A percentile compares a stretch with the other conserved stretches of the same genome.
phyloP scores from a whole-genome alignment of 2,888 invertebrate species.

The Graphium colonna region DNA sequence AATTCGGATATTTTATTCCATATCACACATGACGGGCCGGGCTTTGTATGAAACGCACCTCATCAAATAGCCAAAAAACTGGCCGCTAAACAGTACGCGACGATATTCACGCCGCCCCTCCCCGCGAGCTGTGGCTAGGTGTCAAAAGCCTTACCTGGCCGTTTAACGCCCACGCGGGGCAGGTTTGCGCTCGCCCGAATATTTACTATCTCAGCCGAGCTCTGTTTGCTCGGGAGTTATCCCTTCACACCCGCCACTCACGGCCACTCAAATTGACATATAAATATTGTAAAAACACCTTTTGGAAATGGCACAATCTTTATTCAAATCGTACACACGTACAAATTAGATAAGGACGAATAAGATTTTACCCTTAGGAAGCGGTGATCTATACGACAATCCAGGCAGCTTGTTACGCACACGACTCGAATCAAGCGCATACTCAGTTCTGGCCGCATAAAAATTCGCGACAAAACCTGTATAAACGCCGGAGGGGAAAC shows the following conservation, averaged over 20 bases:
- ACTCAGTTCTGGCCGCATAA: conserved; percentile 59
- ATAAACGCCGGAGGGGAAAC: conserved; percentile 70
- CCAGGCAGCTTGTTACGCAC: conserved; percentile 40
- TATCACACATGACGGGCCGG: conserved; percentile 42
- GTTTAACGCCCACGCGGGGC: conserved; percentile 61
- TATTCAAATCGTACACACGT: conserved; percentile 3
- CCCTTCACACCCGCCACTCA: conserved; percentile 66
- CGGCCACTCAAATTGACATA: conserved; percentile 69
- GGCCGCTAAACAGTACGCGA: conserved; percentile 67
- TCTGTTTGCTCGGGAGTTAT: conserved; percentile 72
- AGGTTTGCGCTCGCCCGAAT: conserved; percentile 47
- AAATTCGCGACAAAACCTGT: conserved; percentile 76
- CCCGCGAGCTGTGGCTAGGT: conserved; percentile 57
- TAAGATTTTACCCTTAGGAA: background rate
- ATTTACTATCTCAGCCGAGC: conserved; percentile 64
- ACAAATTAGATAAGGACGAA: conserved; percentile 22
- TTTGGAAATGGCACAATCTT: conserved; percentile 47
- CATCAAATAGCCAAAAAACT: conserved; percentile 61
- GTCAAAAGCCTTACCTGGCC: conserved; percentile 79
- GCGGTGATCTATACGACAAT: background rate
- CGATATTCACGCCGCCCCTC: conserved; percentile 65
- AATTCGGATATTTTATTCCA: conserved; percentile 44
- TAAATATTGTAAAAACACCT: conserved; percentile 53
- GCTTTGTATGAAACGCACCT: conserved; percentile 45
- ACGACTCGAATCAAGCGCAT: conserved; percentile 58